Conservation (phyloP, 2,797 vertebrate genomes). For the Aulostomus chinensis region DNA sequence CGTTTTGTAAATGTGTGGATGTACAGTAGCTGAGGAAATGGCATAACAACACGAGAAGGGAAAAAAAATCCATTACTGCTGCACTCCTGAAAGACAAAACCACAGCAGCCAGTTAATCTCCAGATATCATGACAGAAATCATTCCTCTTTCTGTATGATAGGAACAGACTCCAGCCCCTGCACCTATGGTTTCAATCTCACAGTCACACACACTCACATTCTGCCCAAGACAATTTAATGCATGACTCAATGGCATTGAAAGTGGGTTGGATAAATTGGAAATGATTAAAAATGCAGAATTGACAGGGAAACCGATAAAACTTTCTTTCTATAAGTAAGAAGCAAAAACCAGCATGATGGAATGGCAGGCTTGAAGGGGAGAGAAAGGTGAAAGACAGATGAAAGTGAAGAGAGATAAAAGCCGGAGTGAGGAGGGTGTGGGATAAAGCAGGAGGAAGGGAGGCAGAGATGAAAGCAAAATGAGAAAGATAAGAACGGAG, state of each 20-base stretch:
- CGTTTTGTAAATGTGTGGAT: constrained; percentile 45
- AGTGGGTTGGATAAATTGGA: constrained; percentile 77
- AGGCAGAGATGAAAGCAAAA: constrained; percentile 90
- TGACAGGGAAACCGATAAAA: constrained; percentile 83
- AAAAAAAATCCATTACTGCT: constrained; percentile 39
- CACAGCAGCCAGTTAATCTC: constrained; percentile 68
- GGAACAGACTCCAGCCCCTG: constrained; percentile 61
- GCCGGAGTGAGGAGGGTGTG: constrained; percentile 85
- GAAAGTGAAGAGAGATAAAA: constrained; percentile 90
- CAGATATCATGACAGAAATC: constrained; percentile 75
- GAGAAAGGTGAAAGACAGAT: constrained; percentile 90
- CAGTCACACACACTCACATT: constrained; percentile 37
- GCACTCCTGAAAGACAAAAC: constrained; percentile 58
- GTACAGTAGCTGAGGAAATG: constrained; percentile 28
- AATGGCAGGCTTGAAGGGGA: constrained; percentile 88
- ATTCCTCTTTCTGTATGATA: constrained; percentile 65
- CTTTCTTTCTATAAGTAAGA: constrained; percentile 83
- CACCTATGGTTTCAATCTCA: constrained; percentile 64
- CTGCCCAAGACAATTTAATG: constrained; percentile 73
- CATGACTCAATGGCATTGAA: constrained; percentile 71
- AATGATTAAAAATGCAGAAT: constrained; percentile 85
- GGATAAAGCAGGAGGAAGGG: constrained; percentile 88
- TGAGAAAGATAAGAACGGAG: constrained; percentile 90
- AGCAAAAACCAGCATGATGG: constrained; percentile 83
- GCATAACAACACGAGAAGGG: constrained; percentile 13